Conservation (phyloP, 64 coral and sea anemone species). For the Porites australiensis region DNA sequence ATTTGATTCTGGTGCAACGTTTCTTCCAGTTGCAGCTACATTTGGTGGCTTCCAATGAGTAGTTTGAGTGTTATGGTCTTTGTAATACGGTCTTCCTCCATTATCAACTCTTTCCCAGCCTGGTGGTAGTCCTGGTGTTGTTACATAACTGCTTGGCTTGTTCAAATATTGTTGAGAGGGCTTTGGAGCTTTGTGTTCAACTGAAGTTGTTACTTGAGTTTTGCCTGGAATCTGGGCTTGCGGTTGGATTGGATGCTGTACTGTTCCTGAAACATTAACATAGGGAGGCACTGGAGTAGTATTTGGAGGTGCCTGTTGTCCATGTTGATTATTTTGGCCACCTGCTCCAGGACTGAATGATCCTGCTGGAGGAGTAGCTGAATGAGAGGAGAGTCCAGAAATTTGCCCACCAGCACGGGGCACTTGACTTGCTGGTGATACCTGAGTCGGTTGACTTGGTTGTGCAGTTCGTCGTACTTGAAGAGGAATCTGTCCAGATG, state of each 20-base stretch:
- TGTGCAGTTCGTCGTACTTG: neutral
- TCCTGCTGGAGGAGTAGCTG: neutral
- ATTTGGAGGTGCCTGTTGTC: neutral
- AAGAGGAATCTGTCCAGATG: neutral
- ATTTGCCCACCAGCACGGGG: neutral
- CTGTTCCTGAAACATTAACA: neutral
- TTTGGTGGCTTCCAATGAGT: conserved; percentile 90
- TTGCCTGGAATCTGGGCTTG: neutral
- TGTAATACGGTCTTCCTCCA: conserved; percentile 71
- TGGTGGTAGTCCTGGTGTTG: conserved; percentile 79
- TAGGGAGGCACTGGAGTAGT: neutral
- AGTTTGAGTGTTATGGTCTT: conserved; percentile 91
- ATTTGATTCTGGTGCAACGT: neutral
- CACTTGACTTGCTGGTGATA: neutral
- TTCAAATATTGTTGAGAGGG: neutral
- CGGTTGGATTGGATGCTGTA: neutral
- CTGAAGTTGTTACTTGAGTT: neutral
- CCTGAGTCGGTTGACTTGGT: neutral
- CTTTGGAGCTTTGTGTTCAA: neutral
- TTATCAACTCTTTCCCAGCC: conserved; percentile 91
- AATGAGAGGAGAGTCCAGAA: neutral
- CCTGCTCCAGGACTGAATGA: neutral
- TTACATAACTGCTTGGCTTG: conserved; percentile 2
- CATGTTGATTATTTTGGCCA: neutral
- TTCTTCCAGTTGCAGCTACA: neutral